Evolutionary conservation across 2,888 invertebrate genomes (phyloP).

Genomic region (Hartigia nigra): DNA sequence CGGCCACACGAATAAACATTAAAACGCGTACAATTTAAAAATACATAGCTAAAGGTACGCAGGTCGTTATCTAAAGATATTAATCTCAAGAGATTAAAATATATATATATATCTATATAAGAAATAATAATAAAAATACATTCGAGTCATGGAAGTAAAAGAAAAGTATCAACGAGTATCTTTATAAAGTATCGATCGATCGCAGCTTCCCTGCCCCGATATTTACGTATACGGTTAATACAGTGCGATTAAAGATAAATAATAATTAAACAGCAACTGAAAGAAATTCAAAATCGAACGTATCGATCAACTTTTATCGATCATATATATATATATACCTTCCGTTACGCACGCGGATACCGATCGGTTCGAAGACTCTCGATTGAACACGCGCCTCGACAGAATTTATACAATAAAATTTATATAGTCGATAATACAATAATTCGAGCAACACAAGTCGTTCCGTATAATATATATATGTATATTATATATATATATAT

Average conservation of each 20-base stretch:
- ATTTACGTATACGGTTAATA: not conserved
- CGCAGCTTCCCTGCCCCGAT: not conserved
- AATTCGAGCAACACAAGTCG: constrained; percentile 57
- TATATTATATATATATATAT: constrained; percentile 40
- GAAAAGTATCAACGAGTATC: not conserved
- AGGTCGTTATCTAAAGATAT: not conserved
- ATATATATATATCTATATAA: not conserved
- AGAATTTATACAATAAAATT: constrained; percentile 62
- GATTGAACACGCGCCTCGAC: constrained; percentile 53
- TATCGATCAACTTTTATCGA: too few species aligned
- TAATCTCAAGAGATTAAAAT: not conserved
- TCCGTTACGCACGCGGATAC: not conserved
- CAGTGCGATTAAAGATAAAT: not conserved
- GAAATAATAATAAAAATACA: not conserved
- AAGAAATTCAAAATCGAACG: not conserved
- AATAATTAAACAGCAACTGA: not conserved
- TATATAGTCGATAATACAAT: constrained; percentile 57
- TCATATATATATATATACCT: constrained; percentile 7
- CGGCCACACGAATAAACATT: not conserved
- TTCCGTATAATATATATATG: constrained; percentile 35
- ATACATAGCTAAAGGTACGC: not conserved
- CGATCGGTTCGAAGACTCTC: constrained; percentile 34
- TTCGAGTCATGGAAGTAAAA: not conserved
- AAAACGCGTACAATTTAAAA: not conserved
- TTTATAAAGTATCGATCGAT: not conserved